phyloP scores from a whole-genome alignment of 2,113 vertebrate species.

The Collichthys lucidus region DNA sequence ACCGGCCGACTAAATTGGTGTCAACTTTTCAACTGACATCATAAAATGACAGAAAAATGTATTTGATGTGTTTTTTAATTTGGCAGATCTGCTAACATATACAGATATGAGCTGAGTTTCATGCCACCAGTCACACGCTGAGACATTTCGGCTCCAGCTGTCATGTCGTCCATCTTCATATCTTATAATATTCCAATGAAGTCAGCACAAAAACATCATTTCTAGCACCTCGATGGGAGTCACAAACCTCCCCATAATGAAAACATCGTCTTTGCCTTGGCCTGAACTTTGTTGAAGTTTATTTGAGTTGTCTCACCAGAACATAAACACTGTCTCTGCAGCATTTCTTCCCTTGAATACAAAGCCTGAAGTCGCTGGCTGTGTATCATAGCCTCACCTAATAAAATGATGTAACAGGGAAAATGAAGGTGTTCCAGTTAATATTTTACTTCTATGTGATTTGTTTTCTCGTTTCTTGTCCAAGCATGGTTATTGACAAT shows the following conservation, averaged over 20 bases:
- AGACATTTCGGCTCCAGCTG: too few relatives aligned
- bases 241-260: not conserved
- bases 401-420: not conserved
- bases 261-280: not conserved
- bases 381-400: not conserved
- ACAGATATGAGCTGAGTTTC: too few relatives aligned
- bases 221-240: not conserved
- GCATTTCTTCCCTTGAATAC: not conserved
- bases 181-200: not conserved
- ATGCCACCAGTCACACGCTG: too few relatives aligned
- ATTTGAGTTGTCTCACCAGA: not conserved
- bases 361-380: not conserved
- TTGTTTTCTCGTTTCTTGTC: not conserved
- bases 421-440: not conserved
- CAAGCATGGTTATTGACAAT: not conserved
- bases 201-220: not conserved
- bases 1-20: too few relatives aligned
- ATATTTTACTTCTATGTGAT: not conserved
- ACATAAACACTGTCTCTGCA: not conserved
- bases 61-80: too few relatives aligned
- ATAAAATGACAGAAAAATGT: too few relatives aligned
- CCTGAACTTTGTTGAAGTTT: not conserved
- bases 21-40: too few relatives aligned
- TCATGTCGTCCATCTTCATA: too few relatives aligned
- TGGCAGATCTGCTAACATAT: too few relatives aligned